Evolutionary conservation across 2,113 vertebrate genomes (phyloP), one percentile per base, ranked within the genome.

Genomic region (Xenopus borealis): DNA sequence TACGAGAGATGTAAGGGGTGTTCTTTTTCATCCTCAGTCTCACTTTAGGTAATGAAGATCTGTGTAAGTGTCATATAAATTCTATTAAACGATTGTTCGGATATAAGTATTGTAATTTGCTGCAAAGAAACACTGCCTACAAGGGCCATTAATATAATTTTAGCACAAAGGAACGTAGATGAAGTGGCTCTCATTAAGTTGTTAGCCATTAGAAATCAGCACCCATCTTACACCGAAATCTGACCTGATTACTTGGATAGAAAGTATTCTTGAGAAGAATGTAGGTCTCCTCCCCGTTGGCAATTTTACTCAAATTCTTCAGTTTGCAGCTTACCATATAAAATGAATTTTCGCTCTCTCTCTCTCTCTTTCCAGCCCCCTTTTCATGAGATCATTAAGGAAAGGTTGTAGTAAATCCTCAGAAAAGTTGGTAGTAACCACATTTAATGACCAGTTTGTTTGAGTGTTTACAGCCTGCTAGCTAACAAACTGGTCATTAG

Each of bases 391-490:
- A 84, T 70, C 81, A 82, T 87, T 82, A 86, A 81, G 79, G 80
- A 80, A 84, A 79, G 64, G 19, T 80, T 85, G 83, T 84, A 89
- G 86, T 90, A 88, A 88, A 89, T 89, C 87, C 81, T 79, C 80
- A 83, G 86, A 84, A 82, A 88, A 90, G 82, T 87, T 85, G 86
- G 83, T 88, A 86, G 83, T 88, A 89, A 85, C 84, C 79, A 82
- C 83, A 82, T 89, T 89, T 91, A 91, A 92, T 80, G 85, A 86
- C 81, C 85, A 88, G 88, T 85, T 87, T 85, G 80, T 87, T 80
- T 83, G 87, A 91, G 88, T 89, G 89, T 91, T 93, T 91, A 91
- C 89, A 88, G 87, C 86, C 85, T 91, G 86, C 84, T 87, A 90
- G 85, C 88, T 84, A 88, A 88, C 88, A 90, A 91, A 90, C 81